Percentiles rank a stretch among this genome's conserved stretches.
phyloP scores from a whole-genome alignment of 2,113 vertebrate genomes.

The Phasianus colchicus region DNA sequence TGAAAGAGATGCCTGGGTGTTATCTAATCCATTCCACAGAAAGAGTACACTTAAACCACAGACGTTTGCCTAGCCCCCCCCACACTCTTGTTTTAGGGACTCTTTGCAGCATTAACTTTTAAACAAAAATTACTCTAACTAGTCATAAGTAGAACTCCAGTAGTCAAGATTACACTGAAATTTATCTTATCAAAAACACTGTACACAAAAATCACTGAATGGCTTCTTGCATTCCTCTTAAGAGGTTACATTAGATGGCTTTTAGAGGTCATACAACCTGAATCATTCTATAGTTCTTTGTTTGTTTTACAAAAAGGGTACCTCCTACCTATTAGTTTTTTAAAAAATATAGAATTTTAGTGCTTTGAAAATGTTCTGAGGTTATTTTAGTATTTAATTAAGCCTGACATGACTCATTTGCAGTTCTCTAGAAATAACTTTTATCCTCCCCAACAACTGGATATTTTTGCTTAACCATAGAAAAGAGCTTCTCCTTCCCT shows the following conservation, averaged over 20 bases:
- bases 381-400: constrained; percentile 57
- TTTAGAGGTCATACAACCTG: background rate
- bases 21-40: background rate
- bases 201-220: background rate
- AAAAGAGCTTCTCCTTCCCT: constrained; percentile 32
- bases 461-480: constrained; percentile 54
- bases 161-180: background rate
- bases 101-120: background rate
- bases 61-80: background rate
- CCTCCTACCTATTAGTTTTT: constrained; percentile 4
- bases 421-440: constrained; percentile 60
- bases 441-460: constrained; percentile 50
- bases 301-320: constrained; percentile 3
- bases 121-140: background rate
- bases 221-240: background rate
- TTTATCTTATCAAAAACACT: background rate
- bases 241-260: background rate
- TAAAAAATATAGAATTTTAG: background rate
- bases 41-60: background rate
- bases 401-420: constrained; percentile 52
- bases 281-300: background rate
- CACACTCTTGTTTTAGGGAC: background rate
- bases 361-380: constrained; percentile 30
- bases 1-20: background rate
- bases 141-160: background rate